phyloP scores from a whole-genome alignment of 2,113 vertebrate species.

The Siniperca knerii region DNA sequence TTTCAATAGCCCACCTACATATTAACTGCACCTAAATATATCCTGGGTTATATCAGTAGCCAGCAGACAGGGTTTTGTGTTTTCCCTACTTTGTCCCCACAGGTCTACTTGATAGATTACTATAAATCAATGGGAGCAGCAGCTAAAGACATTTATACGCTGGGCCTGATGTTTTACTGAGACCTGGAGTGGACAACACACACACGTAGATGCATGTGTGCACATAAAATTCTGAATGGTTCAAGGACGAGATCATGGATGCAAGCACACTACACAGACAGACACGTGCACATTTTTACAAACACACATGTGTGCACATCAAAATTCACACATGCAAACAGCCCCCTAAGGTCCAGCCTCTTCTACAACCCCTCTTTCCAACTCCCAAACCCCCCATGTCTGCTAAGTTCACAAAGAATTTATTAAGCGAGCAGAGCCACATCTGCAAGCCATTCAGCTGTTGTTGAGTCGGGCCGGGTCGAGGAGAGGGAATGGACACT shows the following conservation, averaged over 20 bases:
- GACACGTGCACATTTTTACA: background rate
- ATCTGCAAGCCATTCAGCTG: conserved; percentile 82
- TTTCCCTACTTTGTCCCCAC: conserved; percentile 1
- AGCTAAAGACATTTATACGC: conserved; percentile 31
- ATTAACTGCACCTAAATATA: conserved; percentile 3
- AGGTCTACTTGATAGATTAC: conserved; percentile 32
- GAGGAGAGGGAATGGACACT: conserved; percentile 66
- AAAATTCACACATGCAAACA: conserved; percentile 27
- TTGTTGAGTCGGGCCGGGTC: conserved; percentile 65
- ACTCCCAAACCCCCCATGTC: background rate
- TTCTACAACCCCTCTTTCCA: conserved; percentile 27
- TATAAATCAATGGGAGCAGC: conserved; percentile 39
- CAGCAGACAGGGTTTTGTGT: background rate
- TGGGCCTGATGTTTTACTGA: conserved; percentile 34
- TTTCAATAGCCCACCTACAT: background rate
- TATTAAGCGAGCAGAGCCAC: conserved; percentile 77
- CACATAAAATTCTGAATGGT: conserved; percentile 13
- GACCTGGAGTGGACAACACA: conserved; percentile 9
- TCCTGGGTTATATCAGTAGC: background rate
- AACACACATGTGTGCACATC: background rate
- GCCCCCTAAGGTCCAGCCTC: conserved; percentile 52
- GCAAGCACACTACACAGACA: background rate
- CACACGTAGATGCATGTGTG: background rate
- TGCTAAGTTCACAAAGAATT: conserved; percentile 73
- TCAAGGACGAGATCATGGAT: background rate